Conservation (phyloP, 2,797 vertebrate species). For the Nannoperca australis region DNA sequence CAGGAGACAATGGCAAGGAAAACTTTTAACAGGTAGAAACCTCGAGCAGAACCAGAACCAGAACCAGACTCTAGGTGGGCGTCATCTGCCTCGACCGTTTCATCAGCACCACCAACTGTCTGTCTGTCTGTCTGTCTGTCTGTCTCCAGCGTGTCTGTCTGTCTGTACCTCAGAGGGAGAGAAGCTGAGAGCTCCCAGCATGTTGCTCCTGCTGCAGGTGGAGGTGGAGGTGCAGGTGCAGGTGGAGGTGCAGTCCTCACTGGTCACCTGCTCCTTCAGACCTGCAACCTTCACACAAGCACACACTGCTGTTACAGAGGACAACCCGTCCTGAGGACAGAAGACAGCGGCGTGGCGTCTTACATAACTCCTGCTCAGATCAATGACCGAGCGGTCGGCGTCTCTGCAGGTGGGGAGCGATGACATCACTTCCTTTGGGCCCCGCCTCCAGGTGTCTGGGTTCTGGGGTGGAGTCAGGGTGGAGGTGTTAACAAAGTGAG, state of each 20-base stretch:
- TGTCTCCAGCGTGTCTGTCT: conserved; percentile 48
- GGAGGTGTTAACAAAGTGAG: background rate
- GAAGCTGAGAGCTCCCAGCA: conserved; percentile 84
- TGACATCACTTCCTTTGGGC: conserved; percentile 81
- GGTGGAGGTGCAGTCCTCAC: conserved; percentile 2
- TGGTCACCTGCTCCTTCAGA: conserved; percentile 26
- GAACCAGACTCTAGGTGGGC: too few species aligned
- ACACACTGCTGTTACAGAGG: background rate
- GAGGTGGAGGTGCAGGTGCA: conserved; percentile 55
- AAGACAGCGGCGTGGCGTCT: conserved; percentile 1
- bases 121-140: too few species aligned
- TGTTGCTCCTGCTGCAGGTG: conserved; percentile 78
- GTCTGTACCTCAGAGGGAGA: conserved; percentile 90
- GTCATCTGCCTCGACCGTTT: too few species aligned
- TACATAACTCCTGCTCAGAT: conserved; percentile 77
- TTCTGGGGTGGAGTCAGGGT: conserved; percentile 73
- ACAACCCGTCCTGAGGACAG: too few species aligned
- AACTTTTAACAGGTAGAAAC: too few species aligned
- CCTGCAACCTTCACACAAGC: conserved; percentile 43
- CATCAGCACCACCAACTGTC: too few species aligned
- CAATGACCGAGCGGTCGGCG: conserved; percentile 74
- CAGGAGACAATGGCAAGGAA: too few species aligned
- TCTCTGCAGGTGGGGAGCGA: conserved; percentile 68
- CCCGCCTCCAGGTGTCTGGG: conserved; percentile 83
- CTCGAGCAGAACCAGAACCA: too few species aligned